Conservation (phyloP, 2,888 invertebrate species). For the Mayetiola destructor region DNA sequence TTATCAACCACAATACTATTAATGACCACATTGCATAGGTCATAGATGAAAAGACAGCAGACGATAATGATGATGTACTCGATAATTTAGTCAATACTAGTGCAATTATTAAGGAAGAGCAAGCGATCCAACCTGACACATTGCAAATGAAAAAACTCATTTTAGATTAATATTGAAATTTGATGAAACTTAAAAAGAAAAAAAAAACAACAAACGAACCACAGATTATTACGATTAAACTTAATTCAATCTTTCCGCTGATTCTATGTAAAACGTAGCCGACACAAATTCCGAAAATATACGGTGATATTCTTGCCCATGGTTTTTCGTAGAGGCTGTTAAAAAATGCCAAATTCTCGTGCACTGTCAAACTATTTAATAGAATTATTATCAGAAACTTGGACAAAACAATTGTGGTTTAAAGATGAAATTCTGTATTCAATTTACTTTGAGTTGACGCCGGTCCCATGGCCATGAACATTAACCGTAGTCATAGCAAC, state of each 20-base stretch:
- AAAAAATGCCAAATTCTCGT: slow-evolving; percentile 46
- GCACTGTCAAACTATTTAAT: slow-evolving; percentile 24
- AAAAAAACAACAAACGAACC: slow-evolving; percentile 19
- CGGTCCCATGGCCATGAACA: slow-evolving; percentile 26
- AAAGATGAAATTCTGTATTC: background rate
- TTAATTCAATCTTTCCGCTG: slow-evolving; percentile 33
- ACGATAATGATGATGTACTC: slow-evolving; percentile 12
- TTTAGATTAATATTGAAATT: background rate
- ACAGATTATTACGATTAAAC: slow-evolving; percentile 15
- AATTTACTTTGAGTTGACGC: slow-evolving; percentile 24
- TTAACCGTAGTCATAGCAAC: slow-evolving; percentile 35
- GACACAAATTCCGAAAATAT: slow-evolving; percentile 54
- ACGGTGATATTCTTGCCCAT: slow-evolving; percentile 58
- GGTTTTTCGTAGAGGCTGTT: slow-evolving; percentile 57
- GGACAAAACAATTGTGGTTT: background rate
- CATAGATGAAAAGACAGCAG: slow-evolving; percentile 31
- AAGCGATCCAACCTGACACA: slow-evolving; percentile 26
- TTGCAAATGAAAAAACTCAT: background rate
- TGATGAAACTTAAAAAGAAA: slow-evolving; percentile 21
- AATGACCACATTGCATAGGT: slow-evolving; percentile 37
- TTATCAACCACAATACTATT: slow-evolving; percentile 34
- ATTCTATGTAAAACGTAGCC: slow-evolving; percentile 58
- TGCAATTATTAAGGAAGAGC: slow-evolving; percentile 20
- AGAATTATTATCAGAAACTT: background rate
- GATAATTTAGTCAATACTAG: slow-evolving; percentile 21